A percentile compares a stretch with the other conserved stretches of the same genome.
Evolutionary conservation across 2,797 vertebrate species (phyloP).

Genomic region (Rhynchonycteris naso): DNA sequence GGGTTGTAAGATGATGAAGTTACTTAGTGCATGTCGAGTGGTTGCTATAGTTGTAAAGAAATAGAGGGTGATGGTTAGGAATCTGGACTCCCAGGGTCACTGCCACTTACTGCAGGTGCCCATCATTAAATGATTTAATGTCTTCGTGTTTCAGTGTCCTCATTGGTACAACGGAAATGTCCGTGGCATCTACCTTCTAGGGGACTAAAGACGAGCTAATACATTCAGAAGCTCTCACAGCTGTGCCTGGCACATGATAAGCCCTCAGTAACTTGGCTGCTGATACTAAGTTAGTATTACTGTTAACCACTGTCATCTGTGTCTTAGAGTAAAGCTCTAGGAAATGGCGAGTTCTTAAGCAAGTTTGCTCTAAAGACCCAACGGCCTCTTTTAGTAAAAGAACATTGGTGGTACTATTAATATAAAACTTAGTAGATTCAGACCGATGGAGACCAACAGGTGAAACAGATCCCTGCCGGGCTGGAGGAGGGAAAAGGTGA

Average conservation of each 20-base stretch:
- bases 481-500: conserved; percentile 77
- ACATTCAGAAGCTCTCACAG: background rate
- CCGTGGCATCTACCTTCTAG: background rate
- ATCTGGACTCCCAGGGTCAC: background rate
- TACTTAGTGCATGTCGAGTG: background rate
- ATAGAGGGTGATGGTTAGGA: background rate
- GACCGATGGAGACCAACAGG: background rate
- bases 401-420: conserved; percentile 52
- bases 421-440: background rate
- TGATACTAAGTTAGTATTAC: background rate
- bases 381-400: background rate
- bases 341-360: background rate
- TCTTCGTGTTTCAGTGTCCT: background rate
- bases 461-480: background rate
- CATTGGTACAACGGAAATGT: background rate
- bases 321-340: background rate
- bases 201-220: background rate
- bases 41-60: background rate
- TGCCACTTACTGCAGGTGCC: background rate
- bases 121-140: background rate
- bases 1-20: background rate
- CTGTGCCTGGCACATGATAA: background rate
- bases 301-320: background rate
- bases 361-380: conserved; percentile 10
- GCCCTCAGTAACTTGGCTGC: background rate